These are phyloP conservation scores for Pristionchus japonicus DNA, from an alignment of 2,888 invertebrate genomes.

Conservation along the genomic window DNA sequence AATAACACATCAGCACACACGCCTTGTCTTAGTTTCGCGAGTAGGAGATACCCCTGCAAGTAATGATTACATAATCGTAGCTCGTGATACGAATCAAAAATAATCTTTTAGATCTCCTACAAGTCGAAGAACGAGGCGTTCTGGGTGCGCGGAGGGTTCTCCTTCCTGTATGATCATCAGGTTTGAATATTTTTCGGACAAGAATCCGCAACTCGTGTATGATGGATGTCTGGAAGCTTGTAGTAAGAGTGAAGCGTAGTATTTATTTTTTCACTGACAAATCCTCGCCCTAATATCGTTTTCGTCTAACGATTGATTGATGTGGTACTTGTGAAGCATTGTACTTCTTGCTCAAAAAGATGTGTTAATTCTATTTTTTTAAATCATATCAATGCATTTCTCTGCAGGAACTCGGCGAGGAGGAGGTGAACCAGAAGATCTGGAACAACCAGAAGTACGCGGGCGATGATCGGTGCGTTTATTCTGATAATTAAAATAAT, in stretches of 20 bases:
- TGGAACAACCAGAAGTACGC: conserved; percentile 61
- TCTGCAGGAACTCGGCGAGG: background rate
- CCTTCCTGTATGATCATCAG: conserved; percentile 65
- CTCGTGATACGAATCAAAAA: no score
- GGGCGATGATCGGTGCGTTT: conserved; percentile 69
- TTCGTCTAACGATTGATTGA: no score
- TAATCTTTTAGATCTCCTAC: conserved; percentile 57
- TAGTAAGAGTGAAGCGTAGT: background rate
- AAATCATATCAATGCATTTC: background rate
- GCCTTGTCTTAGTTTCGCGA: no score
- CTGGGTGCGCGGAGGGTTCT: conserved; percentile 73
- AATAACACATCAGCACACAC: no score
- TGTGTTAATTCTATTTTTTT: background rate
- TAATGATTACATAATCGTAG: no score
- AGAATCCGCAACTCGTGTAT: background rate
- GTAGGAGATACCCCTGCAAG: no score
- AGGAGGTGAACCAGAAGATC: conserved; percentile 49
- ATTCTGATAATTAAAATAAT: background rate
- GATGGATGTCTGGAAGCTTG: background rate
- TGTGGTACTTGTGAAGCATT: background rate
- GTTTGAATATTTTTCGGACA: no score
- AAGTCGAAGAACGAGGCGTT: conserved; percentile 68
- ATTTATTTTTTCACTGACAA: no score
- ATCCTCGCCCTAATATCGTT: no score
- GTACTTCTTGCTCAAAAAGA: background rate